Evolutionary conservation across 2,888 invertebrate genomes (phyloP).

Genomic region (Andricus curvator): DNA sequence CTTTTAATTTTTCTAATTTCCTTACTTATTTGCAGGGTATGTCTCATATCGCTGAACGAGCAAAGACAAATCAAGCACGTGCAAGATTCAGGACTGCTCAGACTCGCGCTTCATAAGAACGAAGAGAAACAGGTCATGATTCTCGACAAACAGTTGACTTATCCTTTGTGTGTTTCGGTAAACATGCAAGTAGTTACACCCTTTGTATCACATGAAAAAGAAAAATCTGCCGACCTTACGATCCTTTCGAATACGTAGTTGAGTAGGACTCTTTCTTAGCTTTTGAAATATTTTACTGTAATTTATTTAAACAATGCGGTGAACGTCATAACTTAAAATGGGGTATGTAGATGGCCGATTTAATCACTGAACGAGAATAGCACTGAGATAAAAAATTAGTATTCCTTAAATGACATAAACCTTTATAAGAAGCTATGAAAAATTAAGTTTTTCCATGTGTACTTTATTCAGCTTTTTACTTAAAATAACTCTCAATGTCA

Average conservation of each 20-base stretch:
- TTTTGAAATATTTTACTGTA: slow-evolving; percentile 12
- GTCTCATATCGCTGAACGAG: slow-evolving; percentile 83
- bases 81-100: slow-evolving; percentile 82
- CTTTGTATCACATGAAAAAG: slow-evolving; percentile 67
- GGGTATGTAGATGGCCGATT: background rate
- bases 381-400: background rate
- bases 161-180: slow-evolving; percentile 85
- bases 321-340: slow-evolving; percentile 21
- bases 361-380: background rate
- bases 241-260: slow-evolving; percentile 64
- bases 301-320: slow-evolving; percentile 6
- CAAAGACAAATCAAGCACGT: slow-evolving; percentile 83
- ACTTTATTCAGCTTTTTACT: too few relatives aligned
- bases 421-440: too few relatives aligned
- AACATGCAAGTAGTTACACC: slow-evolving; percentile 84
- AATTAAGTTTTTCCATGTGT: too few relatives aligned
- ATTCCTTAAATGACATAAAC: background rate
- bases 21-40: slow-evolving; percentile 78
- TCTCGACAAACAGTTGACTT: slow-evolving; percentile 82
- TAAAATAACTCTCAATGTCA: background rate
- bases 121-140: slow-evolving; percentile 81
- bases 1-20: slow-evolving; percentile 6
- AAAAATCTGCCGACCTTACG: slow-evolving; percentile 63
- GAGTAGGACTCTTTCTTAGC: slow-evolving; percentile 16
- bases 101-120: slow-evolving; percentile 82